Evolutionary conservation across 2,113 vertebrate genomes (phyloP).

Genomic region (Chionis minor): DNA sequence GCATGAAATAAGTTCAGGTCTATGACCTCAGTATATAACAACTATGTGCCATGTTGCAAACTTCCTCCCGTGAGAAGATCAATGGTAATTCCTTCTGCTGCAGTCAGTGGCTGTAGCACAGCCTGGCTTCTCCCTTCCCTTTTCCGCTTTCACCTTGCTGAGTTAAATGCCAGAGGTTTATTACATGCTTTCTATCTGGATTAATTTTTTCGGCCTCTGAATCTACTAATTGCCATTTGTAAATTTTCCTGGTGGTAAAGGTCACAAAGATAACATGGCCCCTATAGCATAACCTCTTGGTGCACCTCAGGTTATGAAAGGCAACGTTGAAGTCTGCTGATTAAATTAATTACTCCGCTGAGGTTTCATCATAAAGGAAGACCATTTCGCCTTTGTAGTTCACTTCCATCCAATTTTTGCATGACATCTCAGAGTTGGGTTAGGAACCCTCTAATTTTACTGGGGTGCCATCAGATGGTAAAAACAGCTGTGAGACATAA

Average conservation of each 20-base stretch:
- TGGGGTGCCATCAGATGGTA: background rate
- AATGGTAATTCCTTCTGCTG: background rate
- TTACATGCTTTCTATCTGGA: slow-evolving; percentile 3
- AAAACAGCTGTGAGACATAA: background rate
- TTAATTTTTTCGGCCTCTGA: background rate
- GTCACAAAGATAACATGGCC: slow-evolving; percentile 15
- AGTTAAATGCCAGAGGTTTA: slow-evolving; percentile 9
- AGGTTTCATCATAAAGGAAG: background rate
- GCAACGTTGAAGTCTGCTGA: background rate
- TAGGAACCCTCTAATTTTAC: background rate
- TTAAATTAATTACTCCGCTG: slow-evolving; percentile 26
- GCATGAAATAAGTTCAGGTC: background rate
- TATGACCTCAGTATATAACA: background rate
- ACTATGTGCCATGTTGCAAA: background rate
- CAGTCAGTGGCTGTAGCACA: background rate
- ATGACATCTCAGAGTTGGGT: background rate
- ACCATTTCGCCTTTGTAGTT: background rate
- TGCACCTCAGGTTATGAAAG: slow-evolving; percentile 28
- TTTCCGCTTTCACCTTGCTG: background rate
- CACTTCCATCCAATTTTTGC: background rate
- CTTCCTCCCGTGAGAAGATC: background rate
- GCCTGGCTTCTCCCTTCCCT: background rate
- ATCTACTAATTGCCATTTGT: background rate
- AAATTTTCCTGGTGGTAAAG: slow-evolving; percentile 40
- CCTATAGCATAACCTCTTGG: background rate